Conservation (phyloP, 2,888 invertebrate genomes). For the Ectemnius continuus region DNA sequence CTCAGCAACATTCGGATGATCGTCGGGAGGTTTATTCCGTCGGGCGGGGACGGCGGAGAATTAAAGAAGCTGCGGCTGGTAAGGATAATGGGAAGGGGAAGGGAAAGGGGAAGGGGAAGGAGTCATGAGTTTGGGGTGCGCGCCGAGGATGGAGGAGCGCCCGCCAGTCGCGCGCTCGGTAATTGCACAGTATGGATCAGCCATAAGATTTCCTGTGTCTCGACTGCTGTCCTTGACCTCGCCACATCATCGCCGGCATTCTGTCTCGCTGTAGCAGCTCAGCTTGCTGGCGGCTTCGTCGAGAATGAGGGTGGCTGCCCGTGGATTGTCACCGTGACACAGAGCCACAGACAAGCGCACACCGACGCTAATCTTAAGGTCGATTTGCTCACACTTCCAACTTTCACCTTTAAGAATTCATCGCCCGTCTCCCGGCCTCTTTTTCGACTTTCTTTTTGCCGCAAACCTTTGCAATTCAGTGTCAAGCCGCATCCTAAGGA, state of each 20-base stretch:
- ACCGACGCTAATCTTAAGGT: background rate
- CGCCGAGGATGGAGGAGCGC: no score
- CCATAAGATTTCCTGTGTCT: conserved; percentile 52
- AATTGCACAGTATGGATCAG: conserved; percentile 46
- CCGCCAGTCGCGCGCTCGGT: conserved; percentile 7
- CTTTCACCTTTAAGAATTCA: background rate
- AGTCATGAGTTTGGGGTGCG: background rate
- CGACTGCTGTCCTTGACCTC: conserved; percentile 45
- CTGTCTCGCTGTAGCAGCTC: conserved; percentile 27
- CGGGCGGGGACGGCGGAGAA: conserved; percentile 27
- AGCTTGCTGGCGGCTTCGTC: background rate
- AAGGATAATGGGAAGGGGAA: background rate
- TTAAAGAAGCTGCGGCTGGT: background rate
- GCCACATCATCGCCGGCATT: conserved; percentile 36
- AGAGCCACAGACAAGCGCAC: background rate
- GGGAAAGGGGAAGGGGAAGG: background rate
- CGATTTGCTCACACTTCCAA: background rate
- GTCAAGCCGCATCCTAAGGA: no score
- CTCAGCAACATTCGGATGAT: conserved; percentile 37
- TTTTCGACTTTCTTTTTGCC: background rate
- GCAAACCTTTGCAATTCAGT: background rate
- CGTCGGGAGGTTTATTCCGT: conserved; percentile 31
- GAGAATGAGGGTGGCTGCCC: conserved; percentile 48
- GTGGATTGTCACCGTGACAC: conserved; percentile 46
- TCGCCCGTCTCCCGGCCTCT: background rate